Base-by-base conservation (phyloP, 1,140 invertebrate genomes). In the Campoletis sonorensis region DNA sequence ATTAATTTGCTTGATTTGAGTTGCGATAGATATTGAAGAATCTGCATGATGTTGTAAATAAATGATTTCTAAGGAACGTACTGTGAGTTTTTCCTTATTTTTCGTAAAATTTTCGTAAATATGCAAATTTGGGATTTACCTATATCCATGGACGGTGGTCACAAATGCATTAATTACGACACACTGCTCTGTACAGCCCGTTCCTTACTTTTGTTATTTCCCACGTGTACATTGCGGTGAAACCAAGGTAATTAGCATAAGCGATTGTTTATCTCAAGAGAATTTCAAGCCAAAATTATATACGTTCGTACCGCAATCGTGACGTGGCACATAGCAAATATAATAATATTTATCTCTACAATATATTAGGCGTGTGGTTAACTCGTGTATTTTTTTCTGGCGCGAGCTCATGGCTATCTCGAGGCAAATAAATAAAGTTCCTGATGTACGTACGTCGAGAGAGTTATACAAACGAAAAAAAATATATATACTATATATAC, bases 251-350 rank as follows among this genome's bases (percentile, higher is more conserved):
- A 84, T 84, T 82, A 82, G 58, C 83, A 82, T 84, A 84, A 82
- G 79, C 73, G 81, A 82, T 84, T 84, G 79, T 84, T 84, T 83
- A 83, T 84, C 83, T 81, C 77, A 61, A 18, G 30, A 23, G 61
- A 16, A 81, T 81, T 82, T 82, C 77, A 21, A 76, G 18, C 37
- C 51, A 40, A 77, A 83, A 78, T 77, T 58, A 80, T 58, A 80
- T 73, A 40, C 37, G 30, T 78, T 78, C 73, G 67, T 51, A n/a
- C 16, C 49, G 26, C 45, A 64, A 76, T 80, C 58, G 76, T 77
- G 23, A 45, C n/a, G 4, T 72, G 33, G 30, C 40, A 72, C 3
- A 64, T 72, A 64, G 27, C 11, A 64, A 64, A 15, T 23, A 27
- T 64, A 64, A 64, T 26, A 64, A 64, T 26, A 64, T 64, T n/a